These are phyloP conservation scores for Leptinotarsa juncta DNA, from an alignment of 2,888 invertebrate species.

Conservation along the genomic window DNA sequence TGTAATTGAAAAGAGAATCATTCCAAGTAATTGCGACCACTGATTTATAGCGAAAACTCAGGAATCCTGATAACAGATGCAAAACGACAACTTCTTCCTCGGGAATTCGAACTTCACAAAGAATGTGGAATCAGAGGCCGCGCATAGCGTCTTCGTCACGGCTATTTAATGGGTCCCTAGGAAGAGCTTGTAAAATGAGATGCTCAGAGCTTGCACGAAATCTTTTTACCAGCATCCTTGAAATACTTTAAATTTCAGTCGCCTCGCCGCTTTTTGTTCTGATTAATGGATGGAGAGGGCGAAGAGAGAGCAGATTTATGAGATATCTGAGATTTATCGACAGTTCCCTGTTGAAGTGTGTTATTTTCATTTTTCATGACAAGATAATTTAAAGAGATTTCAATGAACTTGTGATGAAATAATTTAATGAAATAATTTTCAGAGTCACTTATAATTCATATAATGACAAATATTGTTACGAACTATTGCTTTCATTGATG, in stretches of 20 bases:
- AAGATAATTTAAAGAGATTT: too few species aligned
- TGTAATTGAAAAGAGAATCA: background rate
- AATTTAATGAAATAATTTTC: too few species aligned
- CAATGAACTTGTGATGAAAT: too few species aligned
- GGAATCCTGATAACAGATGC: background rate
- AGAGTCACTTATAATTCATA: too few species aligned
- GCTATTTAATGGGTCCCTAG: slow-evolving; percentile 39
- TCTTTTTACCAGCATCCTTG: background rate
- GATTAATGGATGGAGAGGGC: slow-evolving; percentile 6
- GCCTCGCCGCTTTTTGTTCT: background rate
- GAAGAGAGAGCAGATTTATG: background rate
- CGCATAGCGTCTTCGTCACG: slow-evolving; percentile 32
- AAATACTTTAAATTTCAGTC: slow-evolving; percentile 11
- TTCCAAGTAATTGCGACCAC: background rate
- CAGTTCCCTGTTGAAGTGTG: background rate
- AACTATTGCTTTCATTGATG: too few species aligned
- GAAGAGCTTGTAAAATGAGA: slow-evolving; percentile 41
- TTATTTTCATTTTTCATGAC: background rate
- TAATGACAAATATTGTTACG: too few species aligned
- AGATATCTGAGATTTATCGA: slow-evolving; percentile 1
- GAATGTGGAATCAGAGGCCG: slow-evolving; percentile 44
- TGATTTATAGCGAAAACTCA: background rate
- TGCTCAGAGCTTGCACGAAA: background rate
- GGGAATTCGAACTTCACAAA: slow-evolving; percentile 27
- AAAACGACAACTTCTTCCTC: background rate